A percentile compares a stretch with the other conserved stretches of the same genome.
Conservation (phyloP, 2,888 invertebrate species). For the Rhodophaea formosa region DNA sequence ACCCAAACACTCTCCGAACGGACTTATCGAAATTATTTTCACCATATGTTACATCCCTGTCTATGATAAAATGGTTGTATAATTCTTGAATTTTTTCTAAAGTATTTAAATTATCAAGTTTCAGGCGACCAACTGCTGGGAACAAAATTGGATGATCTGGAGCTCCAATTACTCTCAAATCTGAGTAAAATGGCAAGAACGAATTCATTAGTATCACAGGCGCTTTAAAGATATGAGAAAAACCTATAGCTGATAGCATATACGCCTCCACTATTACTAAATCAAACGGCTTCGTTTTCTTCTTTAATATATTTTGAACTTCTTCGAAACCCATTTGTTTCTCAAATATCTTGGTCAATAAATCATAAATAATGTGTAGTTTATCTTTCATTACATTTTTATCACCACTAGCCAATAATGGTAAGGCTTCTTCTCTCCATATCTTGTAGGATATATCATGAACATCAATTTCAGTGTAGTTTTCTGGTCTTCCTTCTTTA, state of each 20-base stretch:
- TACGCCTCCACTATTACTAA: constrained; percentile 40
- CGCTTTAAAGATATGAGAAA: constrained; percentile 37
- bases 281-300: constrained; percentile 39
- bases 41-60: neutral
- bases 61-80: constrained; percentile 19
- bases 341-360: constrained; percentile 24
- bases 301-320: constrained; percentile 34
- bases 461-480: constrained; percentile 49
- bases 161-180: constrained; percentile 31
- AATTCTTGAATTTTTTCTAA: constrained; percentile 35
- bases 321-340: constrained; percentile 23
- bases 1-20: constrained; percentile 33
- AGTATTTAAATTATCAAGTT: neutral
- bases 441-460: constrained; percentile 42
- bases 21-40: constrained; percentile 11
- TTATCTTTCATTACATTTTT: constrained; percentile 23
- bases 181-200: constrained; percentile 29
- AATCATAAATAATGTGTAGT: constrained; percentile 9
- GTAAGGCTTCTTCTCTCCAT: constrained; percentile 27
- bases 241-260: constrained; percentile 28
- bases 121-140: neutral
- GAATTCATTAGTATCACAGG: constrained; percentile 46
- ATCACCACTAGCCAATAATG: constrained; percentile 21
- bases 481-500: constrained; percentile 32
- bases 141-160: constrained; percentile 27